phyloP scores from a whole-genome alignment of 2,113 vertebrate genomes.

The Protomyctophum bolini region DNA sequence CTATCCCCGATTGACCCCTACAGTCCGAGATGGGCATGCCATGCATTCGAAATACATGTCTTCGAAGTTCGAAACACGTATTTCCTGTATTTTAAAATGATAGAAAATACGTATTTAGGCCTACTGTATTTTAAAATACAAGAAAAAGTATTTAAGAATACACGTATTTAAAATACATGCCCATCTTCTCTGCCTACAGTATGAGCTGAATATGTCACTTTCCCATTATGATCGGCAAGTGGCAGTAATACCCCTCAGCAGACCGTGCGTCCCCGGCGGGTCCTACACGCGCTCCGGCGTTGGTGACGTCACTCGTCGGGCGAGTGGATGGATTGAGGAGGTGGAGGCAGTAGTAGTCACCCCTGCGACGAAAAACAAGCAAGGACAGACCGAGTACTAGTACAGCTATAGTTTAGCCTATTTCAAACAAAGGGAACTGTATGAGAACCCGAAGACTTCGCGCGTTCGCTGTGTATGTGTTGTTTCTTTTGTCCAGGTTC shows the following conservation, averaged over 20 bases:
- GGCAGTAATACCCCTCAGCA: constrained; percentile 23
- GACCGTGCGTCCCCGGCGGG: constrained; percentile 28
- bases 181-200: background rate
- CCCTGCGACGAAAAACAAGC: constrained; percentile 67
- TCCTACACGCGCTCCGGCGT: constrained; percentile 54
- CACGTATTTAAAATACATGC: background rate
- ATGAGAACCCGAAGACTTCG: constrained; percentile 3
- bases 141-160: background rate
- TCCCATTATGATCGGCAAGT: constrained; percentile 25
- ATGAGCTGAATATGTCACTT: too few relatives aligned
- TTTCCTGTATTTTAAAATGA: too few relatives aligned
- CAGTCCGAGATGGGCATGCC: too few relatives aligned
- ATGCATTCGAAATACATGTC: too few relatives aligned
- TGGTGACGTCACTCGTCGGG: constrained; percentile 72
- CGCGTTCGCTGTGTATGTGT: constrained; percentile 29
- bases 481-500: constrained; percentile 13
- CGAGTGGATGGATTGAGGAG: constrained; percentile 44
- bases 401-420: constrained; percentile 9
- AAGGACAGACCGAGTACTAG: constrained; percentile 24
- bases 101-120: too few relatives aligned
- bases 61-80: too few relatives aligned
- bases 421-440: constrained; percentile 12
- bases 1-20: too few relatives aligned
- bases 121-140: background rate
- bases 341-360: constrained; percentile 52